These are phyloP conservation scores for Paraescarpia echinospica DNA, from an alignment of 1,140 invertebrate genomes.

Conservation along the genomic window DNA sequence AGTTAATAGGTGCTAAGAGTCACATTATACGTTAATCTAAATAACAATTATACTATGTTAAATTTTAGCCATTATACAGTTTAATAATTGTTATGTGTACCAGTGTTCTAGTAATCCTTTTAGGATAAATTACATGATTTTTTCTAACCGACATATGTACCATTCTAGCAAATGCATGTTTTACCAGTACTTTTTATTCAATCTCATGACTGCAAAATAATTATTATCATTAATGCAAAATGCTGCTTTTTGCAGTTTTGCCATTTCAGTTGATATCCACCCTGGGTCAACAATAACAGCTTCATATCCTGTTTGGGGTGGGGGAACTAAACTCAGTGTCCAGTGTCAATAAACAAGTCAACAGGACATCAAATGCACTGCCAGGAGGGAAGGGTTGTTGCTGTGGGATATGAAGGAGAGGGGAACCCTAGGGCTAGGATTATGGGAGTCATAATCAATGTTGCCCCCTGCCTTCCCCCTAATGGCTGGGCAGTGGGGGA, in stretches of 20 bases:
- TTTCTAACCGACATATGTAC: no score
- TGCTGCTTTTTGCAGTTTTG: not conserved
- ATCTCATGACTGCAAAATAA: not conserved
- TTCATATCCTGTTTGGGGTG: not conserved
- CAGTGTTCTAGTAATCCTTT: no score
- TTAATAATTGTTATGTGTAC: no score
- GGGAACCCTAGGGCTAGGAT: not conserved
- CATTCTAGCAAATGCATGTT: no score
- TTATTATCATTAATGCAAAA: not conserved
- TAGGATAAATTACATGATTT: no score
- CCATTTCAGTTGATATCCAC: not conserved
- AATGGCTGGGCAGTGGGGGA: not conserved
- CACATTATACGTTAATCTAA: no score
- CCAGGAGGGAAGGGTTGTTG: not conserved
- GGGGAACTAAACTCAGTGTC: not conserved
- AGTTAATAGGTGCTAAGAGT: no score
- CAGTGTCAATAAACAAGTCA: not conserved
- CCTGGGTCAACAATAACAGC: not conserved
- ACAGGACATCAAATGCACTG: not conserved
- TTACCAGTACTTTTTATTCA: no score
- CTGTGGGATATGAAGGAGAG: not conserved
- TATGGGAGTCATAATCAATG: not conserved
- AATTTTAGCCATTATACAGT: no score
- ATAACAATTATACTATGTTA: no score
- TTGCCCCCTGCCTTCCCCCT: not conserved